These are phyloP conservation scores for Chamaetylas fuelleborni DNA, from an alignment of 2,113 vertebrate species.

Conservation along the genomic window DNA sequence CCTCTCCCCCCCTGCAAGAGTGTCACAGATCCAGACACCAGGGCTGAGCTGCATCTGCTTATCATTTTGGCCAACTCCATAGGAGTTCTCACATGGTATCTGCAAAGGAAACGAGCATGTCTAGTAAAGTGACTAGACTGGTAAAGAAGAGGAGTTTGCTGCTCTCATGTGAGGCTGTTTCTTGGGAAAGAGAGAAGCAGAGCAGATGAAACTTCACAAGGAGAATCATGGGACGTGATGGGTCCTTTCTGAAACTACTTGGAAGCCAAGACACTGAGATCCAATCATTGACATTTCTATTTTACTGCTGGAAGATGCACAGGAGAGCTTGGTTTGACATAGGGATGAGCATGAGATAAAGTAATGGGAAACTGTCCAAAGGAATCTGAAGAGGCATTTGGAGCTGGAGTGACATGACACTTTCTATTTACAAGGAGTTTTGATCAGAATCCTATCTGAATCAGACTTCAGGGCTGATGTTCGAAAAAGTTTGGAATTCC, in stretches of 20 bases:
- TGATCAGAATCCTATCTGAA: not conserved
- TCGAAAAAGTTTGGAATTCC: not conserved
- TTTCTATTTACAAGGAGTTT: not conserved
- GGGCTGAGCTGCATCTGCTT: not conserved
- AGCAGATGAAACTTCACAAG: not conserved
- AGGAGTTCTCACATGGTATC: not conserved
- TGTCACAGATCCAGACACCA: fast-evolving
- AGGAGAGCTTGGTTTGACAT: not conserved
- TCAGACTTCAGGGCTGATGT: not conserved
- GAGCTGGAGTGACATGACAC: not conserved
- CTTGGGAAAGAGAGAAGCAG: not conserved
- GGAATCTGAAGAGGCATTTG: not conserved
- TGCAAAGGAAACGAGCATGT: not conserved
- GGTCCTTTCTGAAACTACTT: not conserved
- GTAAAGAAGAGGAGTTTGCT: not conserved
- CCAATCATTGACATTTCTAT: not conserved
- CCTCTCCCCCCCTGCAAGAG: not conserved
- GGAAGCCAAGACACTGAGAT: not conserved
- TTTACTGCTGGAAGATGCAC: not conserved
- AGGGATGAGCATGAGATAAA: not conserved
- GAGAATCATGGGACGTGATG: not conserved
- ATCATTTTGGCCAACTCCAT: not conserved
- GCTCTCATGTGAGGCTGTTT: not conserved
- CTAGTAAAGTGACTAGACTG: not conserved
- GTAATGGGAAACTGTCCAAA: not conserved